These are phyloP conservation scores for Megamerina dolium DNA, from an alignment of 2,888 invertebrate genomes.

Conservation along the genomic window DNA sequence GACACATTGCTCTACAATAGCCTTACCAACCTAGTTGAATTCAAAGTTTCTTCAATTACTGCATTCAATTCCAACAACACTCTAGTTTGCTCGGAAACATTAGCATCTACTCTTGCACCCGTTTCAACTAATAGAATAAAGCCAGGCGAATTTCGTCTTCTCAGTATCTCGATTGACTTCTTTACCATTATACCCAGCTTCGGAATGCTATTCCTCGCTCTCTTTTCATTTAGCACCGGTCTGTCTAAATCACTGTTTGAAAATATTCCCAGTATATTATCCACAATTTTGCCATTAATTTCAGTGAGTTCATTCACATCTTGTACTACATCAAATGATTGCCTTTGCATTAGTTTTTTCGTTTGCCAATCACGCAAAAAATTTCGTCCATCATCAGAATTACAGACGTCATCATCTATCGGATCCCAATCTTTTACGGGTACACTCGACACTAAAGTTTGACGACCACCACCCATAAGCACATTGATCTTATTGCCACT, in stretches of 20 bases:
- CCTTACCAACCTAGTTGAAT: slow-evolving; percentile 38
- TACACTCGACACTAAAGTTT: slow-evolving; percentile 58
- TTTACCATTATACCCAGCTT: slow-evolving; percentile 69
- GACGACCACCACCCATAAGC: slow-evolving; percentile 77
- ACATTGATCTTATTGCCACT: slow-evolving; percentile 57
- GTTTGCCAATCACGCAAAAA: slow-evolving; percentile 64
- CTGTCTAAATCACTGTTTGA: slow-evolving; percentile 62
- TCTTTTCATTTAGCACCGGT: slow-evolving; percentile 56
- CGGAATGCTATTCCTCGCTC: slow-evolving; percentile 63
- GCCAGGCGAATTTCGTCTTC: slow-evolving; percentile 57
- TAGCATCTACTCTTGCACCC: slow-evolving; percentile 68
- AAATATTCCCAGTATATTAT: slow-evolving; percentile 75
- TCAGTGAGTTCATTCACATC: slow-evolving; percentile 59
- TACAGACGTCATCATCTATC: slow-evolving; percentile 58
- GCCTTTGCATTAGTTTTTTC: slow-evolving; percentile 53
- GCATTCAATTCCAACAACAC: slow-evolving; percentile 69
- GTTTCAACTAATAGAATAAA: slow-evolving; percentile 75
- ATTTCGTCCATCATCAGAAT: slow-evolving; percentile 64
- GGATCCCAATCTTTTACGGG: slow-evolving; percentile 53
- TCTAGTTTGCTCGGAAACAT: slow-evolving; percentile 63
- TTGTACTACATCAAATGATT: slow-evolving; percentile 56
- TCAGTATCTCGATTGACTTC: slow-evolving; percentile 66
- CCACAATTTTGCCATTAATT: slow-evolving; percentile 57
- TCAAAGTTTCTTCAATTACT: slow-evolving; percentile 61
- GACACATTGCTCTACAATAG: no score